A percentile compares a stretch with the other conserved stretches of the same genome.
Conservation (phyloP, 2,797 vertebrate genomes). For the Euthynnus affinis region DNA sequence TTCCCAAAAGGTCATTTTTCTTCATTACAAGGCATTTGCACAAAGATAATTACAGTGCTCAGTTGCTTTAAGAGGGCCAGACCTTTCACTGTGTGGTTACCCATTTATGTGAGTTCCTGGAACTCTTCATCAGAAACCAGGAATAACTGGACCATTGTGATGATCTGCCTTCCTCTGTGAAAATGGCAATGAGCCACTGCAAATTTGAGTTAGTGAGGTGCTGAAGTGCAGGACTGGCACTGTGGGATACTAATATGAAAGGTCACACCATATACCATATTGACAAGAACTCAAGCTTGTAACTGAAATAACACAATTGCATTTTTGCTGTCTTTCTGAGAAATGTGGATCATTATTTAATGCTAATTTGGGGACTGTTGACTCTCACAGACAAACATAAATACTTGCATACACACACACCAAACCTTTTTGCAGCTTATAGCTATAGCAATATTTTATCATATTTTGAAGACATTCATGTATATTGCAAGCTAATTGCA, state of each 20-base stretch:
- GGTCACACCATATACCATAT: neutral
- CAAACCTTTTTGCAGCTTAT: too few relatives aligned
- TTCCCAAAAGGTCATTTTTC: neutral
- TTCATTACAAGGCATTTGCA: neutral
- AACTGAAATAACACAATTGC: neutral
- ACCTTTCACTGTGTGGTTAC: slow-evolving; percentile 22
- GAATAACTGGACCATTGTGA: slow-evolving; percentile 39
- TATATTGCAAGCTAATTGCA: too few relatives aligned
- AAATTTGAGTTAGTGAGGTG: slow-evolving; percentile 3
- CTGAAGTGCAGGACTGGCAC: neutral
- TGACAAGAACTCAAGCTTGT: neutral
- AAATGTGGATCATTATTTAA: too few relatives aligned
- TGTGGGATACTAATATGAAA: slow-evolving; percentile 9
- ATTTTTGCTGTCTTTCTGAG: neutral
- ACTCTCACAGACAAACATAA: neutral
- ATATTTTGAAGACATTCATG: neutral
- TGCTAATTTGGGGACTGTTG: neutral
- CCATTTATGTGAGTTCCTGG: slow-evolving; percentile 42
- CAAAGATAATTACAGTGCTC: neutral
- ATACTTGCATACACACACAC: too few relatives aligned
- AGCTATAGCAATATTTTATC: too few relatives aligned
- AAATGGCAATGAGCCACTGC: slow-evolving; percentile 42
- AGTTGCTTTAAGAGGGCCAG: slow-evolving; percentile 3
- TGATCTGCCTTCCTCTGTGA: slow-evolving; percentile 36
- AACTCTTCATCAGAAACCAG: slow-evolving; percentile 33